Evolutionary conservation across 2,797 vertebrate genomes (phyloP).

Genomic region (Tachyglossus aculeatus): DNA sequence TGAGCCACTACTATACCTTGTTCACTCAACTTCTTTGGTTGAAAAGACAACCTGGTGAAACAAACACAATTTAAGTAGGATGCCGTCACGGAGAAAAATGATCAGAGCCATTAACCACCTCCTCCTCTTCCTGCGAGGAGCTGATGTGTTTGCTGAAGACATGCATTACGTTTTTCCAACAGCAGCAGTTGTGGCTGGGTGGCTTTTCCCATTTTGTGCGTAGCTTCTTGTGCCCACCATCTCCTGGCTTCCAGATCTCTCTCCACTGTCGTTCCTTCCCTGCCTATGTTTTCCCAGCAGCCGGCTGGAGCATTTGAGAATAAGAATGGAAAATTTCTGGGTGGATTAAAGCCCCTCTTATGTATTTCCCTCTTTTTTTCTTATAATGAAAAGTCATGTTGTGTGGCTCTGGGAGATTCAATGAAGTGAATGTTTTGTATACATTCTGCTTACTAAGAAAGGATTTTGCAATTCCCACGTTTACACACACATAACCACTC

Average conservation of each 20-base stretch:
- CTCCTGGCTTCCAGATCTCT: not conserved
- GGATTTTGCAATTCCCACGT: not conserved
- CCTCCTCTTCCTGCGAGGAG: not conserved
- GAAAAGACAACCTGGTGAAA: conserved; percentile 16
- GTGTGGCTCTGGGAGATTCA: not conserved
- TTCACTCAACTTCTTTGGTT: conserved; percentile 23
- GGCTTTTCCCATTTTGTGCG: conserved; percentile 3
- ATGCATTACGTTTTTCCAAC: conserved; percentile 1
- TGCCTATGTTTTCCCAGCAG: not conserved
- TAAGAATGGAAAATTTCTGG: not conserved
- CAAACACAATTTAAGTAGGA: not conserved
- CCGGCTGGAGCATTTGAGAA: conserved; percentile 6
- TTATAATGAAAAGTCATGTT: not conserved
- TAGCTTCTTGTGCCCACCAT: not conserved
- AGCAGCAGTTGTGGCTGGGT: not conserved
- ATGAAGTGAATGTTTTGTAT: not conserved
- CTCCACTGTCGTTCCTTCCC: not conserved
- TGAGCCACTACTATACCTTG: conserved; percentile 34
- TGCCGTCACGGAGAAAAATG: not conserved
- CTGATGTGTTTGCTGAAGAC: conserved; percentile 13
- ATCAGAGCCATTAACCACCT: not conserved
- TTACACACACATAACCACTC: not conserved
- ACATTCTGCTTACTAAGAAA: not conserved
- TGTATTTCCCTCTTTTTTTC: not conserved
- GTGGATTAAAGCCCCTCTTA: conserved; percentile 3